Conservation (phyloP, 2,113 vertebrate species). For the Cathartes aura region DNA sequence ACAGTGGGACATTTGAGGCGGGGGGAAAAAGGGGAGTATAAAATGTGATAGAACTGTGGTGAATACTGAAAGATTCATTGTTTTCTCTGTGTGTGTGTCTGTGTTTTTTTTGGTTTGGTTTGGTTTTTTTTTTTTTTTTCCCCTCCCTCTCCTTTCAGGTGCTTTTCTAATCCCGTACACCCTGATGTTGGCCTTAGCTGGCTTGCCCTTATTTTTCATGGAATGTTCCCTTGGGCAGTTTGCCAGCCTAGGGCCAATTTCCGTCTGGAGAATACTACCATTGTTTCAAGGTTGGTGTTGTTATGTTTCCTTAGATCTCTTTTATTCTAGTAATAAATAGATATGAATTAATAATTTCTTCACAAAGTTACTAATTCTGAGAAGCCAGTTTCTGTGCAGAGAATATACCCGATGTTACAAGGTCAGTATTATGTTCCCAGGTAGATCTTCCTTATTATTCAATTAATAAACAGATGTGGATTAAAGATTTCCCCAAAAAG, state of each 20-base stretch:
- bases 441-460: not conserved
- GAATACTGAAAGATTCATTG: not conserved
- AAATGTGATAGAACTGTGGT: not conserved
- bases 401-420: not conserved
- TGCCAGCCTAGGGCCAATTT: slow-evolving; percentile 91
- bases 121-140: too few relatives aligned
- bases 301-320: not conserved
- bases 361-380: not conserved
- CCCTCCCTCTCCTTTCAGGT: slow-evolving; percentile 70
- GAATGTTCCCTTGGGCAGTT: slow-evolving; percentile 95
- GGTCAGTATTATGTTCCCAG: not conserved
- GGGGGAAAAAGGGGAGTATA: not conserved
- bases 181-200: slow-evolving; percentile 88
- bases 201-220: slow-evolving; percentile 92
- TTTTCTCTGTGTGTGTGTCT: not conserved
- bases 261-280: slow-evolving; percentile 88
- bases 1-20: not conserved
- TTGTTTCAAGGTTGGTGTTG: slow-evolving; percentile 87
- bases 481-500: not conserved
- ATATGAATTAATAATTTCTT: not conserved
- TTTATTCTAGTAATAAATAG: not conserved
- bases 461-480: not conserved
- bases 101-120: too few relatives aligned
- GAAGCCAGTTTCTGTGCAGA: fast-evolving
- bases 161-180: slow-evolving; percentile 94